These are phyloP conservation scores for Diarsia dahlii DNA, from an alignment of 2,888 invertebrate genomes.

Conservation along the genomic window DNA sequence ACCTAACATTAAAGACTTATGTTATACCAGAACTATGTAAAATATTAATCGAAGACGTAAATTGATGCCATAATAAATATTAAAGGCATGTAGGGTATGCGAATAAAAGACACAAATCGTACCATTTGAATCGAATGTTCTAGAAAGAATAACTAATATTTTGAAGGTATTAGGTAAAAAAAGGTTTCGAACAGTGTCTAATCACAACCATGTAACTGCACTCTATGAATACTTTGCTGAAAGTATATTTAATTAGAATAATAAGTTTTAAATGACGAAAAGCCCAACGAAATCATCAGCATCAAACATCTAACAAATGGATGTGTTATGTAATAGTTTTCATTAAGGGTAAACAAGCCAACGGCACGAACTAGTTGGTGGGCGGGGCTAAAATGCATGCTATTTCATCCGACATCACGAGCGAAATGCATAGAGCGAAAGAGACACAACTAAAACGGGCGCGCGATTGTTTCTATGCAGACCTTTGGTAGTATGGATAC, in stretches of 20 bases:
- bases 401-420: too few species aligned
- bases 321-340: not conserved
- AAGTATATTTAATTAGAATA: too few species aligned
- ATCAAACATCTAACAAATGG: not conserved
- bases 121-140: conserved; percentile 20
- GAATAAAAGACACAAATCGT: not conserved
- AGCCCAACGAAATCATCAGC: too few species aligned
- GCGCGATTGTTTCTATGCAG: too few species aligned
- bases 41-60: not conserved
- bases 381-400: too few species aligned
- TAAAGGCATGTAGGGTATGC: not conserved
- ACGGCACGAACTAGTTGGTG: too few species aligned
- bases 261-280: too few species aligned
- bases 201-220: conserved; percentile 42
- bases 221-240: not conserved
- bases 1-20: not conserved
- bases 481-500: too few species aligned
- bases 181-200: not conserved
- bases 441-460: too few species aligned
- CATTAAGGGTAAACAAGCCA: too few species aligned
- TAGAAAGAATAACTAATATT: not conserved
- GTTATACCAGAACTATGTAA: too few species aligned
- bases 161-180: conserved; percentile 30
- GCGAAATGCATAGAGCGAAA: too few species aligned
- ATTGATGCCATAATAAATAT: not conserved